Base-by-base conservation (phyloP, 2,888 invertebrate species). In the Caenorhabditis sp. region DNA sequence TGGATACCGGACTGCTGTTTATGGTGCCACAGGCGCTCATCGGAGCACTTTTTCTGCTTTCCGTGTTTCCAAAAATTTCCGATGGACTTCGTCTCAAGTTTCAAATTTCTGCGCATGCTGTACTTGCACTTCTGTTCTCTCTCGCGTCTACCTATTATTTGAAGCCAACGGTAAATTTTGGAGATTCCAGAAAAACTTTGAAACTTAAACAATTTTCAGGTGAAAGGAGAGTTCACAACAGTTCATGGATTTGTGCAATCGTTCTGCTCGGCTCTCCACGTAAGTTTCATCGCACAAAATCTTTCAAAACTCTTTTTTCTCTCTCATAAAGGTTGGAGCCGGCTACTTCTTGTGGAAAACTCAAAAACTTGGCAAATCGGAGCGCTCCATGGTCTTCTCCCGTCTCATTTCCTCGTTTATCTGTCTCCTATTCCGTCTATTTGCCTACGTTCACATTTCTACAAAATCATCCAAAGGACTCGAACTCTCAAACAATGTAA, bases 361-460 rank as follows among this genome's bases (percentile, higher is more conserved):
- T 22, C 66, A 71, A 48, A 62, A 70, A 27, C 52, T 56, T 13
- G 78, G 58, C 17, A 68, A 71, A 17, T 79, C 75, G 27, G 77
- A 80, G 20, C 78, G 72, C 15, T 63, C 80, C 0, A 55, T 81
- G n/a, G 71, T 82, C 22, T 86, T 87, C 48, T 79, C 86, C 13
- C 80, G 85, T 43, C 71, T 81, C 13, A 43, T 86, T 13, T 63
- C 84, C 4, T 80, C 86, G 7, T 82, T 85, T 35, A 81, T 86
- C 68, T 74, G 77, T 22, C 77, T 86, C 7, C 62, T 85, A 41
- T 83, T 84, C 26, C 75, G 81, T 8, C 71, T 82, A 1, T 80
- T 87, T 48, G 85, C 84, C 35, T 85, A 85, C 24, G 82, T 75
- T 58, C 82, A 86, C 50, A 76, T 87, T 27, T 68, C 58, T 7